These are phyloP conservation scores for Acrocephalus scirpaceus DNA, from an alignment of 2,797 vertebrate genomes.

Conservation along the genomic window DNA sequence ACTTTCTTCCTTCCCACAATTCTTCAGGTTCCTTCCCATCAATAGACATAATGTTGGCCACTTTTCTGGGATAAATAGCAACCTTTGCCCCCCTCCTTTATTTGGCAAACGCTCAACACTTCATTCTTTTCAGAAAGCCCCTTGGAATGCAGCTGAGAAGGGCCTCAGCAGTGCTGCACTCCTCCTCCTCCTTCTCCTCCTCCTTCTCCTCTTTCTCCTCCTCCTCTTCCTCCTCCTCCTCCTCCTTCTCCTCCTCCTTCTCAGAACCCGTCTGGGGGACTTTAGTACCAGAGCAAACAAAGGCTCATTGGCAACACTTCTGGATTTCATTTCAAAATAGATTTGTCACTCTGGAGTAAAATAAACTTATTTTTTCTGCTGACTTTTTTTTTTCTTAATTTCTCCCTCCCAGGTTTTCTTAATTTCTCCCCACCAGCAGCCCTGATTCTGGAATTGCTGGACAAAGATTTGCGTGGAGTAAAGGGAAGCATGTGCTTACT, in stretches of 20 bases:
- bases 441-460: neutral
- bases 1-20: conserved; percentile 83
- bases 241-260: neutral
- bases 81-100: conserved; percentile 84
- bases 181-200: neutral
- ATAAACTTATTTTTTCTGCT: conserved; percentile 74
- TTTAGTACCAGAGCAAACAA: conserved; percentile 76
- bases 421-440: neutral
- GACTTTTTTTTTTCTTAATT: conserved; percentile 56
- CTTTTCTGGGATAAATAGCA: conserved; percentile 85
- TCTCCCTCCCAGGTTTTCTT: conserved; percentile 16
- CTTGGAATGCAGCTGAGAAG: conserved; percentile 78
- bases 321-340: conserved; percentile 78
- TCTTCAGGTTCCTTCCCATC: conserved; percentile 83
- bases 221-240: conserved; percentile 7
- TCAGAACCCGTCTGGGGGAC: conserved; percentile 55
- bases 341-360: conserved; percentile 73
- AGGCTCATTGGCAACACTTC: conserved; percentile 81
- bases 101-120: conserved; percentile 78
- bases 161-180: conserved; percentile 71
- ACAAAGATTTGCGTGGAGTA: neutral
- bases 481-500: neutral
- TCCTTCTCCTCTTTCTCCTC: conserved; percentile 1
- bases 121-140: conserved; percentile 79
- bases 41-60: conserved; percentile 84